Percentiles rank a stretch among this genome's conserved stretches.
Evolutionary conservation across 1,140 invertebrate genomes (phyloP).

Genomic region (Drosophila mojavensis): DNA sequence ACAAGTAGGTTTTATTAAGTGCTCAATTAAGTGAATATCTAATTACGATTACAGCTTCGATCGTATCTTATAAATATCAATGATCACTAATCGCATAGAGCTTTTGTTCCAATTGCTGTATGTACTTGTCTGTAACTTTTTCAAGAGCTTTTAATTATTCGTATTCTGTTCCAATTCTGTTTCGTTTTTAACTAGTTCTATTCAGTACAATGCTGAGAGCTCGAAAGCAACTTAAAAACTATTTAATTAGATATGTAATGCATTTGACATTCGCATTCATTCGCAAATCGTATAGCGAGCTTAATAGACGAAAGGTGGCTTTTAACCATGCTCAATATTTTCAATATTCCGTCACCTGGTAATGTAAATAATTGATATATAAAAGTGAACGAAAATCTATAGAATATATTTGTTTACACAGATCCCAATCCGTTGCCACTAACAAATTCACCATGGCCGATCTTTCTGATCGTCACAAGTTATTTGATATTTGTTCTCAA

Average conservation of each 20-base stretch:
- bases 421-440: constrained; percentile 54
- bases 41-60: neutral
- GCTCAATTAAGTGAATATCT: neutral
- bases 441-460: constrained; percentile 50
- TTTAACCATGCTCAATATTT: constrained; percentile 42
- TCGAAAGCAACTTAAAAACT: too few relatives aligned
- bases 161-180: neutral
- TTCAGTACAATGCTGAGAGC: neutral
- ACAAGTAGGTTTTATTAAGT: too few relatives aligned
- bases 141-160: neutral
- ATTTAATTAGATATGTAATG: neutral
- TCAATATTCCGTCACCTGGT: constrained; percentile 52
- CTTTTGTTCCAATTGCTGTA: neutral
- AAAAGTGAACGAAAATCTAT: neutral
- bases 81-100: neutral
- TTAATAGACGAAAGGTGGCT: neutral
- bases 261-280: constrained; percentile 21
- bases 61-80: constrained; percentile 4
- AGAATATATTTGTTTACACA: constrained; percentile 2
- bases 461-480: constrained; percentile 26
- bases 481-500: constrained; percentile 66
- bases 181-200: too few relatives aligned
- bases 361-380: neutral
- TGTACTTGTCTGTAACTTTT: too few relatives aligned
- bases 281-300: constrained; percentile 18